A percentile compares a stretch with the other conserved stretches of the same genome.
Conservation (phyloP, 1,140 invertebrate species). For the Plectrocnemia conspersa region DNA sequence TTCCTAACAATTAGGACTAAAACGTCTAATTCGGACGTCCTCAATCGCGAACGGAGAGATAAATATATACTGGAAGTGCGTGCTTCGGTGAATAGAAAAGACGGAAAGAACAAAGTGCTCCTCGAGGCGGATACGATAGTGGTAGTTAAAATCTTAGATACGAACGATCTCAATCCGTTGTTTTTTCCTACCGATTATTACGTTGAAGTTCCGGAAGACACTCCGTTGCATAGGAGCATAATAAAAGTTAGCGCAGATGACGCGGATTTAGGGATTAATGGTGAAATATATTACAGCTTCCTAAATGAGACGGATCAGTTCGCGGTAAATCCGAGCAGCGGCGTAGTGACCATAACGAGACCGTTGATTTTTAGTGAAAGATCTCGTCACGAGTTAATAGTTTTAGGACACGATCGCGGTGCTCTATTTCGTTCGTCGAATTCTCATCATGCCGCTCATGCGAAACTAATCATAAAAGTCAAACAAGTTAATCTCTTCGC, state of each 20-base stretch:
- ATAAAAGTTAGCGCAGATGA: slow-evolving; percentile 81
- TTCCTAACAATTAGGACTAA: slow-evolving; percentile 84
- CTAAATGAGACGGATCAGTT: slow-evolving; percentile 77
- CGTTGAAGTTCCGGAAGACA: slow-evolving; percentile 83
- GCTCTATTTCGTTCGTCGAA: slow-evolving; percentile 57
- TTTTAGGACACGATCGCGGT: slow-evolving; percentile 80
- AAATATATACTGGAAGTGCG: slow-evolving; percentile 76
- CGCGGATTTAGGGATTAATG: slow-evolving; percentile 89
- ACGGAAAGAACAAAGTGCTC: slow-evolving; percentile 54
- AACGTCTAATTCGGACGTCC: slow-evolving; percentile 74
- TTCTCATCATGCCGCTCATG: slow-evolving; percentile 60
- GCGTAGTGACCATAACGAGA: slow-evolving; percentile 79
- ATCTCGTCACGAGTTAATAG: slow-evolving; percentile 67
- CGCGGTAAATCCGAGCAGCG: slow-evolving; percentile 87
- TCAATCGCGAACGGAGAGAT: slow-evolving; percentile 88
- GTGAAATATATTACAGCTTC: slow-evolving; percentile 95
- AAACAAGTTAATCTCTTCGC: slow-evolving; percentile 80
- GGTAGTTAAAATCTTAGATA: slow-evolving; percentile 76
- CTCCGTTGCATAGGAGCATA: slow-evolving; percentile 74
- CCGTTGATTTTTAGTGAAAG: slow-evolving; percentile 67
- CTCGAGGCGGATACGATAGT: slow-evolving; percentile 71
- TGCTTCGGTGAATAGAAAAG: slow-evolving; percentile 61
- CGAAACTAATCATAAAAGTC: slow-evolving; percentile 72
- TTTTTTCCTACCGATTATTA: slow-evolving; percentile 86
- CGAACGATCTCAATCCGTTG: slow-evolving; percentile 87